Evolutionary conservation across 2,113 vertebrate species (phyloP).

Genomic region (Pelusios castaneus): DNA sequence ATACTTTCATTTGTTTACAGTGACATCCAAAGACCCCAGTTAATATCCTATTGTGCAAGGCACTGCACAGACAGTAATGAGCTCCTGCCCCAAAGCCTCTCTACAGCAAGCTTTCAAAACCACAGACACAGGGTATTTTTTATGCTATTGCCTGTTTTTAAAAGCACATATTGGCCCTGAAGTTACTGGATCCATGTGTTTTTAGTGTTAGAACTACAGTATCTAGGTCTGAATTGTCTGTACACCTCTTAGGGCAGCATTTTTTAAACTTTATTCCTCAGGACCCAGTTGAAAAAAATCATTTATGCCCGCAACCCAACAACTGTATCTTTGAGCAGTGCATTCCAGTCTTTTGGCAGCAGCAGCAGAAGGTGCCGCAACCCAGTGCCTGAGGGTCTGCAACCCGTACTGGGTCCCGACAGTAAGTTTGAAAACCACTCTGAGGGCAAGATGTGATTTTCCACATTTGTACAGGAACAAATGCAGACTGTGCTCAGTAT

Average conservation of each 20-base stretch:
- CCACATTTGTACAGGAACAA: neutral
- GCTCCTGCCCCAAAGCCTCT: neutral
- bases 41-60: neutral
- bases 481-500: rapidly evolving
- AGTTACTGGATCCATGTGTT: neutral
- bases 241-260: neutral
- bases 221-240: rapidly evolving
- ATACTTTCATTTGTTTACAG: rapidly evolving
- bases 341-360: too few relatives aligned
- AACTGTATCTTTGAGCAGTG: too few relatives aligned
- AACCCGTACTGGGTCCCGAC: too few relatives aligned
- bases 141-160: neutral
- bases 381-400: too few relatives aligned
- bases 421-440: too few relatives aligned
- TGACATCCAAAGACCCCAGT: neutral
- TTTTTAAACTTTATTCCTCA: too few relatives aligned
- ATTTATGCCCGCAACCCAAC: too few relatives aligned
- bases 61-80: neutral
- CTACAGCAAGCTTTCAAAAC: neutral
- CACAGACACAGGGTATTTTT: neutral
- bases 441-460: neutral
- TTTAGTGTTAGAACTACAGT: neutral
- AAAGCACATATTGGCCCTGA: neutral
- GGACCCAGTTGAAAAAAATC: too few relatives aligned
- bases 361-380: too few relatives aligned